Base-by-base conservation (phyloP, 2,113 vertebrate species). In the Ochotona princeps region DNA sequence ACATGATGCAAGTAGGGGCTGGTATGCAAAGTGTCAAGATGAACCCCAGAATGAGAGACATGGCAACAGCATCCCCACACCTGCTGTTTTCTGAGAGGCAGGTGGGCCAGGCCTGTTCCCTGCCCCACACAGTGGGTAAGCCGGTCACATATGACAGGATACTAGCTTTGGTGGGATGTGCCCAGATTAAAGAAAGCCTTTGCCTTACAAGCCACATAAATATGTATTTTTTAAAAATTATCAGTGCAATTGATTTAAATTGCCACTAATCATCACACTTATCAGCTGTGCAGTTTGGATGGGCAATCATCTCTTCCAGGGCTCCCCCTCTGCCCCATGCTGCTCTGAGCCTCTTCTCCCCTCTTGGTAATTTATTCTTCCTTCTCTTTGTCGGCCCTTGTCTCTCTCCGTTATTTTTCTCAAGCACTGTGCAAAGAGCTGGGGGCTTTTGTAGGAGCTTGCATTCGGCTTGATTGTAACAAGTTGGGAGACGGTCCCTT, bases 171-270 rank as follows among this genome's bases (percentile, higher is more conserved):
- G 89, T 75, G 91, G 54, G 83, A 91, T 92, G 47, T 89, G 78
- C 84, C 83, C 28, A 54, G 83, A 67, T 80, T 89, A 20, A 79
- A 85, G 65, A 63, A 85, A 63, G 87, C 83, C 66, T 92, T 90
- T 87, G 83, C 95, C 90, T 92, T 94, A 95, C 96, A 96, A 96
- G 96, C 97, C 96, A 93, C 97, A 97, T 97, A 95, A 96, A 97
- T 97, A 97, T 96, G 96, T 97, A 97, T 97, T 96, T 97, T 96
- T 94, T 13, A 96, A 97, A 96, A 97, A 97, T 97, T 87, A 96
- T 96, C 94, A 57, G 95, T 87, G 95, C 95, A 95, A 96, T 95
- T 96, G 96, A 95, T 95, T 97, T 95, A 97, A 97, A 97, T 97
- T 95, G 96, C 96, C 96, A 93, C 94, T 96, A 96, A 97, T 97